Conservation (phyloP, 2,113 vertebrate genomes). For the Larimichthys crocea region DNA sequence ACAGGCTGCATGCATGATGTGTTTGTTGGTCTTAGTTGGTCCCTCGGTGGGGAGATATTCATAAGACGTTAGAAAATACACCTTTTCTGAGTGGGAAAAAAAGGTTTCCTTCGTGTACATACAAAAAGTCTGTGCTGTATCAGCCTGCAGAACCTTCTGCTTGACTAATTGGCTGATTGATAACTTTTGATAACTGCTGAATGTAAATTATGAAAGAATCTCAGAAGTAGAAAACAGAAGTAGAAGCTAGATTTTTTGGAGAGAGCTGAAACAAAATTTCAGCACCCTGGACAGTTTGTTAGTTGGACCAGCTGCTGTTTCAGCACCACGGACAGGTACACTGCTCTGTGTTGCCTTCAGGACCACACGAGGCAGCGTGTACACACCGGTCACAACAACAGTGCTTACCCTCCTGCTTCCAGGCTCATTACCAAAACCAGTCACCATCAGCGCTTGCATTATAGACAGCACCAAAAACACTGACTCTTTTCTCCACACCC, state of each 20-base stretch:
- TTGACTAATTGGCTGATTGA: background rate
- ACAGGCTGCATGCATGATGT: constrained; percentile 13
- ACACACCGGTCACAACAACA: background rate
- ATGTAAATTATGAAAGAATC: constrained; percentile 10
- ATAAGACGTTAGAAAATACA: constrained; percentile 15
- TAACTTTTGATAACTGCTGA: background rate
- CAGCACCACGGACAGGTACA: constrained; percentile 59
- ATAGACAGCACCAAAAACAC: constrained; percentile 1
- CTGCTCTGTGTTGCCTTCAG: constrained; percentile 29
- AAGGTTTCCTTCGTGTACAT: background rate
- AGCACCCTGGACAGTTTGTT: constrained; percentile 46
- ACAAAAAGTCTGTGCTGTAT: background rate
- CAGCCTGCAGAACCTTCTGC: background rate
- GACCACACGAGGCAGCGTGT: constrained; percentile 10
- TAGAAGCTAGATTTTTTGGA: background rate
- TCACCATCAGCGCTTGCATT: constrained; percentile 12
- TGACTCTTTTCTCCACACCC: background rate
- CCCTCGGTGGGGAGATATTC: constrained; percentile 1
- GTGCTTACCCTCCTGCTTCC: constrained; percentile 18
- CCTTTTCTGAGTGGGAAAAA: background rate
- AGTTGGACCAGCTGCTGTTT: background rate
- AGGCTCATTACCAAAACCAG: constrained; percentile 35
- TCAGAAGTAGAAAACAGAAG: background rate
- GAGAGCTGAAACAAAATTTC: background rate
- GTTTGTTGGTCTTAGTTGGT: constrained; percentile 26